phyloP scores from a whole-genome alignment of 2,888 invertebrate genomes.

The Drosophila picticornis region DNA sequence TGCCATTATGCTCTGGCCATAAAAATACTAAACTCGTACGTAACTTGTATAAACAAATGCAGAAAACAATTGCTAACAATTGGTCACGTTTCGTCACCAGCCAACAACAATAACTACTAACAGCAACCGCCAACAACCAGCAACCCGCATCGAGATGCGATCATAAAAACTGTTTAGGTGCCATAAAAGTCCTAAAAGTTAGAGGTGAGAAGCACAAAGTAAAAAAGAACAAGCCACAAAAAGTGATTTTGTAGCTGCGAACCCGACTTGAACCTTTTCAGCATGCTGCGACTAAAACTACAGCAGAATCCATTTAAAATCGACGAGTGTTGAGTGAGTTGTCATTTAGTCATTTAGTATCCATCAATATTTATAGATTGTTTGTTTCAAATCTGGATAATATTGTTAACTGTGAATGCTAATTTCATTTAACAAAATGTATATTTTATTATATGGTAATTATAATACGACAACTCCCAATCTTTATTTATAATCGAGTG shows the following conservation, averaged over 20 bases:
- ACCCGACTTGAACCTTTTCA: background rate
- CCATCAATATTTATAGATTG: background rate
- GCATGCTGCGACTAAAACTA: background rate
- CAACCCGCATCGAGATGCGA: conserved; percentile 65
- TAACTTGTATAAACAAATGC: conserved; percentile 40
- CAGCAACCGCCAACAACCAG: conserved; percentile 25
- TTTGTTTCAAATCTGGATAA: background rate
- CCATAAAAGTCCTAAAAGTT: conserved; percentile 47
- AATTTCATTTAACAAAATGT: background rate
- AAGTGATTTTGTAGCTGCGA: conserved; percentile 33
- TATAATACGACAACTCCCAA: background rate
- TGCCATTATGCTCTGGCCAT: conserved; percentile 59
- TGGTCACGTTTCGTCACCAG: conserved; percentile 75
- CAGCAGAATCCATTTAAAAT: background rate
- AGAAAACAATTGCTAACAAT: conserved; percentile 55
- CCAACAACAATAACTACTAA: conserved; percentile 14
- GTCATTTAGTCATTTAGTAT: background rate
- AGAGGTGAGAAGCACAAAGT: conserved; percentile 11
- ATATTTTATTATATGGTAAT: background rate
- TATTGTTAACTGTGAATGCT: background rate
- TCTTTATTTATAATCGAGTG: background rate
- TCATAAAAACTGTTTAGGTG: conserved; percentile 62
- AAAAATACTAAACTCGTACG: conserved; percentile 28
- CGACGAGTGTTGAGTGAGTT: background rate
- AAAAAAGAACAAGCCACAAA: background rate